These are phyloP conservation scores for Pangasius djambal DNA, from an alignment of 2,797 vertebrate species.

Conservation along the genomic window DNA sequence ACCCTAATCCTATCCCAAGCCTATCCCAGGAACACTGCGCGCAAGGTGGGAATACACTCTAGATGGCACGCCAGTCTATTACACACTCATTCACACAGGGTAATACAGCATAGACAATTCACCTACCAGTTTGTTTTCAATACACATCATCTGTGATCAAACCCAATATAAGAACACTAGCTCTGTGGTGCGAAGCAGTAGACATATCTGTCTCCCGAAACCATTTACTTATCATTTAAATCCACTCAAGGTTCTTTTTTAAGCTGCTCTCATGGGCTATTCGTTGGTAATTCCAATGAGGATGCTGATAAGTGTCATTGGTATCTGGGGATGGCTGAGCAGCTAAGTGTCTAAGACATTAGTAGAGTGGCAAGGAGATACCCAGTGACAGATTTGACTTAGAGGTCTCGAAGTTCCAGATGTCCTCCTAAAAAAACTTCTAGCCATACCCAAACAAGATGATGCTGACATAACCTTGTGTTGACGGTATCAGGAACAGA, in stretches of 20 bases:
- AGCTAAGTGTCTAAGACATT: background rate
- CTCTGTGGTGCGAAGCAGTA: background rate
- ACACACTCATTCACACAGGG: too few species aligned
- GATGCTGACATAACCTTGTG: background rate
- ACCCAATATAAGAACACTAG: background rate
- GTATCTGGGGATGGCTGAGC: background rate
- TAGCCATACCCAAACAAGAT: background rate
- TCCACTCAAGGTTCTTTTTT: background rate
- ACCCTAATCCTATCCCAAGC: background rate
- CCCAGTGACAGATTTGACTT: background rate
- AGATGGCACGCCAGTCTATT: background rate
- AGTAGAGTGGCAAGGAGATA: background rate
- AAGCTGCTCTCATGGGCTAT: background rate
- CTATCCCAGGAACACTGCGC: background rate
- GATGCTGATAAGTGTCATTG: background rate
- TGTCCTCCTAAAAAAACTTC: background rate
- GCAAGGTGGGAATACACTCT: background rate
- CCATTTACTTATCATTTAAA: background rate
- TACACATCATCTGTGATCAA: background rate
- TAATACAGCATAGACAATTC: background rate
- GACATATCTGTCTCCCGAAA: background rate
- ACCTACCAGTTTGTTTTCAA: background rate
- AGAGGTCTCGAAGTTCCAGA: background rate
- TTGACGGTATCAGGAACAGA: conserved; percentile 10
- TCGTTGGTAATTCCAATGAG: conserved; percentile 9